Evolutionary conservation across 2,797 vertebrate species (phyloP).

Genomic region (Oreortyx pictus): DNA sequence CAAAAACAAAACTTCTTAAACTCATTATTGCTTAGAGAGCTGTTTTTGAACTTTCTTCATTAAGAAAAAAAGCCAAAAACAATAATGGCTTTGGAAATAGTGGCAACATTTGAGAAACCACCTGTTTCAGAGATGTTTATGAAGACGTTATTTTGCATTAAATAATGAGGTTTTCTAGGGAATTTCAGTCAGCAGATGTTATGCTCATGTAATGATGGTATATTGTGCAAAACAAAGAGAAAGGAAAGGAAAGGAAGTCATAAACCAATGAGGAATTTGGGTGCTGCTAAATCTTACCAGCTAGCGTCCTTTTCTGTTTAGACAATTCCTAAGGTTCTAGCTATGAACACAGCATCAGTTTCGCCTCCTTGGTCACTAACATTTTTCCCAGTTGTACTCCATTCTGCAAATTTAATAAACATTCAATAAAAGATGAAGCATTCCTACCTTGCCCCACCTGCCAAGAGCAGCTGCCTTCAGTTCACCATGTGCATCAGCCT

Average conservation of each 20-base stretch:
- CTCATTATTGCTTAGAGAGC: background rate
- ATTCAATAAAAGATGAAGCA: background rate
- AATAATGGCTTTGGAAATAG: background rate
- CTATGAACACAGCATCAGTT: too few species aligned
- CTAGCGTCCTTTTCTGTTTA: background rate
- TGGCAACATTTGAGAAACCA: background rate
- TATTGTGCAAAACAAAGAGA: background rate
- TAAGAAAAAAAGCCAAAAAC: background rate
- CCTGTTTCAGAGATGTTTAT: background rate
- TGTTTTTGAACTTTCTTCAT: background rate
- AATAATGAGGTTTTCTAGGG: background rate
- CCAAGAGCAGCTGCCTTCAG: background rate
- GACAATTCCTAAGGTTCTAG: background rate
- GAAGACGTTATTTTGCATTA: background rate
- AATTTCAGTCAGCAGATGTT: background rate
- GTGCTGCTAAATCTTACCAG: background rate
- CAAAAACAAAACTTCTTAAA: background rate
- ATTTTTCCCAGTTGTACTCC: background rate
- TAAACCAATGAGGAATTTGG: background rate
- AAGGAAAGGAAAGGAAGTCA: background rate
- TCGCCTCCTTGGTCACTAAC: background rate
- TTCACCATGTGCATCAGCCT: rapidly evolving
- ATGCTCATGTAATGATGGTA: background rate
- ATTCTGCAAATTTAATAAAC: background rate
- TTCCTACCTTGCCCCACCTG: background rate